These are phyloP conservation scores for Ophioninae sp. DNA, from an alignment of 2,888 invertebrate species.

Conservation along the genomic window DNA sequence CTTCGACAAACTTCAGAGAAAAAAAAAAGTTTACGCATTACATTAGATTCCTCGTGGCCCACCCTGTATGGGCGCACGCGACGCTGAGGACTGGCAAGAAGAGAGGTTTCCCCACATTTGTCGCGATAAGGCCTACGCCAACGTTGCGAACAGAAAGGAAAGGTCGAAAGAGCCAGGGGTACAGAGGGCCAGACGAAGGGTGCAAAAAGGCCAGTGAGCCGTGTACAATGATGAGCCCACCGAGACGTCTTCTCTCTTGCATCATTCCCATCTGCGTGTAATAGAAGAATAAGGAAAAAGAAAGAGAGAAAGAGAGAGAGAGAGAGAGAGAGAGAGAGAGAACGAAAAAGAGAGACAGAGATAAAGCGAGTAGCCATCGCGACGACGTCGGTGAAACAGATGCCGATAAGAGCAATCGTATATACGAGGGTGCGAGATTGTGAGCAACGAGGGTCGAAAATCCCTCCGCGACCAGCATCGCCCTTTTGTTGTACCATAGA, in stretches of 20 bases:
- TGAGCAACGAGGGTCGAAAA: slow-evolving; percentile 42
- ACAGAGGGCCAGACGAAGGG: slow-evolving; percentile 42
- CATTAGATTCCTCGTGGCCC: too few relatives aligned
- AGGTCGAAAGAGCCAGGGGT: neutral
- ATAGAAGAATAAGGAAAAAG: neutral
- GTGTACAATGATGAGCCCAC: slow-evolving; percentile 11
- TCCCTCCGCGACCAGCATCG: slow-evolving; percentile 1
- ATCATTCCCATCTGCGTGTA: neutral
- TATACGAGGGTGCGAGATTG: slow-evolving; percentile 65
- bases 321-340: neutral
- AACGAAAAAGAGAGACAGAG: neutral
- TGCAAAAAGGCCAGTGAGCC: slow-evolving; percentile 60
- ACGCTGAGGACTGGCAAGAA: slow-evolving; percentile 50
- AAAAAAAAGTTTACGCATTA: too few relatives aligned
- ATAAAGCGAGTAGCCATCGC: slow-evolving; percentile 2
- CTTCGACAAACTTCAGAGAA: too few relatives aligned
- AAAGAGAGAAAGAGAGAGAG: neutral
- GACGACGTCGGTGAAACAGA: slow-evolving; percentile 56
- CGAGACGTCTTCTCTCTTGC: slow-evolving; percentile 9
- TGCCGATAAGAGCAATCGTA: slow-evolving; percentile 72
- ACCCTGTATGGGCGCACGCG: slow-evolving; percentile 6
- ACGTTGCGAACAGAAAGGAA: slow-evolving; percentile 5
- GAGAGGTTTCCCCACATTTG: slow-evolving; percentile 64
- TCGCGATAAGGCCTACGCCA: slow-evolving; percentile 67
- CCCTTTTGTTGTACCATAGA: slow-evolving; percentile 23